Conservation (phyloP, 2,113 vertebrate species). For the Malurus melanocephalus region DNA sequence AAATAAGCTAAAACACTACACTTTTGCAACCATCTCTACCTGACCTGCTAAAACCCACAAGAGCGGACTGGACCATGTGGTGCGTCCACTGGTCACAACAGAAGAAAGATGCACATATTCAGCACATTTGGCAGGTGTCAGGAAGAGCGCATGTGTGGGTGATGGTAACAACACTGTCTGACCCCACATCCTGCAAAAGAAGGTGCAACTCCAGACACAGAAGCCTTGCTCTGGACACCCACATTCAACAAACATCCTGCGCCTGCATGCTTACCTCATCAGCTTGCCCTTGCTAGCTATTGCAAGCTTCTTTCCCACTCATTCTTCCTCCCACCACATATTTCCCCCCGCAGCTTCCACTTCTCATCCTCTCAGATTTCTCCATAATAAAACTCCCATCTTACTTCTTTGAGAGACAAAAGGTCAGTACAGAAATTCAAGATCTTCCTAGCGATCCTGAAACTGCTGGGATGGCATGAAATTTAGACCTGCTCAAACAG, state of each 20-base stretch:
- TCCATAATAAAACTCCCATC: not conserved
- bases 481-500: not conserved
- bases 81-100: not conserved
- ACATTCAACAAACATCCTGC: constrained; percentile 17
- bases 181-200: constrained; percentile 16
- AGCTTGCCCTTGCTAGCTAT: constrained; percentile 11
- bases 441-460: not conserved
- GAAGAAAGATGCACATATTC: not conserved
- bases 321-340: constrained; percentile 10
- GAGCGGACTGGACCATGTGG: not conserved
- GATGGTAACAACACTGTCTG: not conserved
- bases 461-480: not conserved
- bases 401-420: not conserved
- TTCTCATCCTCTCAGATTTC: constrained; percentile 16
- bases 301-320: constrained; percentile 25
- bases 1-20: not conserved
- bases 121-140: not conserved
- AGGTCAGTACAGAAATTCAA: not conserved
- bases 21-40: not conserved
- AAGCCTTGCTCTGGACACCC: constrained; percentile 18
- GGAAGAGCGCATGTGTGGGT: not conserved
- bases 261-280: constrained; percentile 16
- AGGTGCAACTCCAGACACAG: not conserved
- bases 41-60: not conserved
- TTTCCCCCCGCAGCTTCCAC: not conserved